Evolutionary conservation across 92 coral and sea anemone genomes (phyloP), one percentile per base, ranked within the genome.

Genomic region (Zoanthus gigantus): DNA sequence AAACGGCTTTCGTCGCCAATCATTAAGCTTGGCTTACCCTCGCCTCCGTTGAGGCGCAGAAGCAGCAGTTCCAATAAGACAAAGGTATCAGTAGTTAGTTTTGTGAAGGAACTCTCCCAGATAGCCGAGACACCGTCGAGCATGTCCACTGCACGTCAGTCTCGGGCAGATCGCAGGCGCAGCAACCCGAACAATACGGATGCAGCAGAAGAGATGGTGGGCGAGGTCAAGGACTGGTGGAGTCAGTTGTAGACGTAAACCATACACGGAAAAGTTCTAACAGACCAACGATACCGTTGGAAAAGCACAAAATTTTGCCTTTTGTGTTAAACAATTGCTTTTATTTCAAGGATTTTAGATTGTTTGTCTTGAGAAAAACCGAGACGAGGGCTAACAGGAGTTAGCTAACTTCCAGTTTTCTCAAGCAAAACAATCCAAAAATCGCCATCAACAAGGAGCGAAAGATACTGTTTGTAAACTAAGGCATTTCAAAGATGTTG

Each of bases 171-270:
- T 30, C 85, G 85, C 28, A 81, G 75, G 75, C 57, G 85, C 12
- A 81, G 85, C 9, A 81, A 71, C 28, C 85, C 75, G 44, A 81
- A 57, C 60, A 88, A 88, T 30, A 50, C 93, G 5, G 84, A 89
- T 3, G 96, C 94, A 23, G 74, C 84, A 7, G 88, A 89, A 67
- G 98, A 93, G 83, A 54, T 88, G 68, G 95, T 83, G 16, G 87
- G 88, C 16, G 94, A 95, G 46, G 96, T 95, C 31, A 92, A 89
- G 30, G 93, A 95, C 83, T 95, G 98, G 98, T 95, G 95, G 94
- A 79, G 85, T 9, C 58, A 71, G 46, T 78, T 81, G 44, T 63
- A 81, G 18, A 73, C 65, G 29, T 81, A 63, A 81, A 66, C 85
- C 45, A 3, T 13, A 44, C 29, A 31, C 17, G 8, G 18, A 76